Percentiles rank a stretch among this genome's conserved stretches.
Evolutionary conservation across 2,797 vertebrate species (phyloP).

Genomic region (Cynopterus sphinx): DNA sequence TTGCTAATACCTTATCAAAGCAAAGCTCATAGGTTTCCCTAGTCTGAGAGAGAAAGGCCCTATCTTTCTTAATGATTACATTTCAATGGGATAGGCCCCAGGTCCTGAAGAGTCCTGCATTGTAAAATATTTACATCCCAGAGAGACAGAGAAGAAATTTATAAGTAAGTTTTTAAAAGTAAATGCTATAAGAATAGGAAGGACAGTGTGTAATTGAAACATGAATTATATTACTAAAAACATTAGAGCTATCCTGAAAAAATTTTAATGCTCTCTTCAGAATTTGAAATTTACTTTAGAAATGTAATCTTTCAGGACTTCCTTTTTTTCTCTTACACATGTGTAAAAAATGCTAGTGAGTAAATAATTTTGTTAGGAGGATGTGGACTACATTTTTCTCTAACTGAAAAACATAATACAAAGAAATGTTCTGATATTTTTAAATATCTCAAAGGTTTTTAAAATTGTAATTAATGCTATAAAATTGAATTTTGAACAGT

Average conservation of each 20-base stretch:
- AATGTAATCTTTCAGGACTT: background rate
- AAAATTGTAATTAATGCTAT: background rate
- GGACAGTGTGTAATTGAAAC: background rate
- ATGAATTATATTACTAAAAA: background rate
- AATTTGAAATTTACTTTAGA: background rate
- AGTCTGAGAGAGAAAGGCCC: background rate
- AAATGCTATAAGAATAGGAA: background rate
- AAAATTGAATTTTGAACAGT: background rate
- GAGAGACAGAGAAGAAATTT: background rate
- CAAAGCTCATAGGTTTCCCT: background rate
- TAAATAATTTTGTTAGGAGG: background rate
- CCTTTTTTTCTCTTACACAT: background rate
- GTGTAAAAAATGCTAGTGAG: background rate
- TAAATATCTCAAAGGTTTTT: background rate
- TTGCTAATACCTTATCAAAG: background rate
- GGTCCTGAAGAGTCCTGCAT: background rate
- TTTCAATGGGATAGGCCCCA: background rate
- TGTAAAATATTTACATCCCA: background rate
- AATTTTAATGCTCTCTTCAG: background rate
- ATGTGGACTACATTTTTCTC: background rate
- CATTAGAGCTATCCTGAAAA: background rate
- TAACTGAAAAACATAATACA: background rate
- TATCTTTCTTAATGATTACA: background rate
- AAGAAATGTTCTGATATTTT: background rate
- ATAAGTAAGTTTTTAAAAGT: background rate